Percentiles rank a stretch among this genome's conserved stretches.
These are phyloP conservation scores for Cinara cedri DNA, from an alignment of 2,888 invertebrate genomes.

Conservation along the genomic window DNA sequence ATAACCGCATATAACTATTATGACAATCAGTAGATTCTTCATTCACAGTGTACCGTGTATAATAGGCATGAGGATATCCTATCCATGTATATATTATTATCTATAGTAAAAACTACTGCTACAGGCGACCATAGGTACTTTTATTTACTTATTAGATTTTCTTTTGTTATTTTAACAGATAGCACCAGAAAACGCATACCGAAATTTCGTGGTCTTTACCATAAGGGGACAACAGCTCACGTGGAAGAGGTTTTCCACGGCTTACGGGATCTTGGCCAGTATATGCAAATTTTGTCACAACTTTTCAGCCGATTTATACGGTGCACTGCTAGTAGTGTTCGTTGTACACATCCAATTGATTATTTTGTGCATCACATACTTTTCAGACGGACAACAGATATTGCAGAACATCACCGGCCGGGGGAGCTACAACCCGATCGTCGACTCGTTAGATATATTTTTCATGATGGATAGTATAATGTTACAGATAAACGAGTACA, in stretches of 20 bases:
- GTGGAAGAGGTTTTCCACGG: constrained; percentile 28
- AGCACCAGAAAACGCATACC: not conserved
- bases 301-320: not conserved
- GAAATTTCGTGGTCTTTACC: not conserved
- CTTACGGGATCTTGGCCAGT: constrained; percentile 2
- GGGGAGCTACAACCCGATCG: constrained; percentile 25
- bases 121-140: no score
- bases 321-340: constrained; percentile 20
- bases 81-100: no score
- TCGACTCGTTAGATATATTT: constrained; percentile 33
- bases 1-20: no score
- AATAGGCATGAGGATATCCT: no score
- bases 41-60: no score
- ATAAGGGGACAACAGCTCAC: not conserved
- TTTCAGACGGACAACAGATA: constrained; percentile 34
- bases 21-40: no score
- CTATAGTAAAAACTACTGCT: no score
- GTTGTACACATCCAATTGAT: constrained; percentile 35
- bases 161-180: not conserved
- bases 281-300: constrained; percentile 14
- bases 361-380: constrained; percentile 39
- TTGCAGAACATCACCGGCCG: constrained; percentile 6
- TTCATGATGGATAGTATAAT: constrained; percentile 29
- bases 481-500: not conserved
- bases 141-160: no score